phyloP scores from a whole-genome alignment of 2,888 invertebrate genomes.

The Volucella inflata region DNA sequence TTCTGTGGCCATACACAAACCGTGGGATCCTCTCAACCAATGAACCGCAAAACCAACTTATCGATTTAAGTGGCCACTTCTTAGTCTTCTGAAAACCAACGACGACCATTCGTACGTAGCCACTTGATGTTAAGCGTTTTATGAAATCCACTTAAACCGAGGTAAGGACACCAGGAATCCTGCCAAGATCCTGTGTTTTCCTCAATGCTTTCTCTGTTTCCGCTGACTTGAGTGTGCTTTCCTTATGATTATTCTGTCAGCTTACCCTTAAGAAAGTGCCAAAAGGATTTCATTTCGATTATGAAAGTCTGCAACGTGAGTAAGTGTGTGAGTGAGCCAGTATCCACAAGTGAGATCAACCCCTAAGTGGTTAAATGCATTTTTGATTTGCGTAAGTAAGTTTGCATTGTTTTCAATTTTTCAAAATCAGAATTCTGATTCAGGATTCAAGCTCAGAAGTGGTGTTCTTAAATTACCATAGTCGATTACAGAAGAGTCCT shows the following conservation, averaged over 20 bases:
- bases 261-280: constrained; percentile 60
- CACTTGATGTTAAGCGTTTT: constrained; percentile 63
- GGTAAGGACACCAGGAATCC: constrained; percentile 14
- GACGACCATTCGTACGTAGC: constrained; percentile 19
- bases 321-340: too few species aligned
- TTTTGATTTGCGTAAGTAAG: constrained; percentile 48
- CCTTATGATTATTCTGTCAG: constrained; percentile 18
- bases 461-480: constrained; percentile 68
- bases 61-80: constrained; percentile 73
- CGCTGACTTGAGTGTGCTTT: constrained; percentile 34
- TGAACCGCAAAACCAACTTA: constrained; percentile 71
- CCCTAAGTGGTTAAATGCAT: constrained; percentile 73
- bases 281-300: constrained; percentile 42
- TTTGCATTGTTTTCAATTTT: constrained; percentile 57
- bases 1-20: constrained; percentile 75
- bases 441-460: background rate
- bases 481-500: constrained; percentile 71
- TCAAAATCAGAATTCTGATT: constrained; percentile 31
- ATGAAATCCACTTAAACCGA: constrained; percentile 57
- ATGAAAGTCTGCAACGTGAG: background rate
- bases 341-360: constrained; percentile 26
- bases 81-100: background rate
- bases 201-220: constrained; percentile 24
- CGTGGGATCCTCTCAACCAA: constrained; percentile 73
- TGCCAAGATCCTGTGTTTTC: constrained; percentile 37